A percentile compares a stretch with the other conserved stretches of the same genome.
Conservation (phyloP, 2,797 vertebrate genomes). For the Cephalopachus bancanus region DNA sequence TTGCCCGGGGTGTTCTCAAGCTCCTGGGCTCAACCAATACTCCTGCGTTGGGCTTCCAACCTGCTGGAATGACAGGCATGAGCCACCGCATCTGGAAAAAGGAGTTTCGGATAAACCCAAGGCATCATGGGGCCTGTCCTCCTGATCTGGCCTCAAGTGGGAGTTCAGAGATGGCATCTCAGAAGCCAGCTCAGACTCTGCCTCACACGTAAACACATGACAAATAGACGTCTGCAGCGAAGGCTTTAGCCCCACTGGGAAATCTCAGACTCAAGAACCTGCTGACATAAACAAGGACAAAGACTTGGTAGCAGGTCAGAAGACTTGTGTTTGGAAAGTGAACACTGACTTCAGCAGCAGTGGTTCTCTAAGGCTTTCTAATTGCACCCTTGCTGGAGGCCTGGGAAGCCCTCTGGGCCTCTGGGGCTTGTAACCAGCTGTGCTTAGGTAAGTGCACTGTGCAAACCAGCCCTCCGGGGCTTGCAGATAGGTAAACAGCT, state of each 20-base stretch:
- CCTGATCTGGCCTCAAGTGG: neutral
- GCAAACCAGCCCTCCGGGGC: conserved; percentile 85
- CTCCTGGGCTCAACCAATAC: too few species aligned
- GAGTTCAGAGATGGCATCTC: neutral
- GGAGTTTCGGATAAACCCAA: neutral
- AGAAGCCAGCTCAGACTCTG: neutral
- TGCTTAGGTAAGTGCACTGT: conserved; percentile 77
- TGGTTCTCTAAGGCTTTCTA: conserved; percentile 77
- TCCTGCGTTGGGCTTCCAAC: too few species aligned
- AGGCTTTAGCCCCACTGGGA: conserved; percentile 60
- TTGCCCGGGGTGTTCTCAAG: too few species aligned
- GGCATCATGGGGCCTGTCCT: neutral
- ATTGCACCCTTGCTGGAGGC: conserved; percentile 76
- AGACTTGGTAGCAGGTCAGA: conserved; percentile 75
- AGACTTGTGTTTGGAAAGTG: conserved; percentile 85
- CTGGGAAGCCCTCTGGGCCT: conserved; percentile 77
- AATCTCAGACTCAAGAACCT: conserved; percentile 28
- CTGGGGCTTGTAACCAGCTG: conserved; percentile 78
- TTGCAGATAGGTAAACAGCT: conserved; percentile 83
- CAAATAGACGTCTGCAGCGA: accelerated
- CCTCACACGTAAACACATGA: neutral
- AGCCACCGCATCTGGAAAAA: neutral
- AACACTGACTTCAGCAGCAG: conserved; percentile 56
- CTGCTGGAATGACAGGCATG: too few species aligned
- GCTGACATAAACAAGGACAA: conserved; percentile 78